Percentiles rank a stretch among this genome's conserved stretches.
phyloP scores from a whole-genome alignment of 2,113 vertebrate species.

The Phylloscopus trochilus region DNA sequence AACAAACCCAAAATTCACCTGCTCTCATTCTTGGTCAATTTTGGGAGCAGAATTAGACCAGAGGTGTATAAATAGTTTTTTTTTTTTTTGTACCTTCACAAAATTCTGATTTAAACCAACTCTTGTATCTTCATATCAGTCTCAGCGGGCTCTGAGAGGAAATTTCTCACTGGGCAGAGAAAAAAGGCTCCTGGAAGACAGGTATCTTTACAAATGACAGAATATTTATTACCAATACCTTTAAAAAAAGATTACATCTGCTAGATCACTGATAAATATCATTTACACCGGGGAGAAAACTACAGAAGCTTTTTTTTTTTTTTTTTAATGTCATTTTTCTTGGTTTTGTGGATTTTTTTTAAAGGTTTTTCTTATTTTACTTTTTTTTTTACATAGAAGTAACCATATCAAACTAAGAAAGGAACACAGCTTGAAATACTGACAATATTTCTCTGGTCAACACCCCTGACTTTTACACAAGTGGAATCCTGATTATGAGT shows the following conservation, averaged over 20 bases:
- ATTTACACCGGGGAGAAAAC: constrained; percentile 75
- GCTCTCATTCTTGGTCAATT: neutral
- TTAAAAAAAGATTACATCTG: constrained; percentile 82
- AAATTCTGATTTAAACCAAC: neutral
- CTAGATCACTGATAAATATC: constrained; percentile 76
- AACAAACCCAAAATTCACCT: neutral
- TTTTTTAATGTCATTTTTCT: constrained; percentile 48
- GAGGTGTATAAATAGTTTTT: neutral
- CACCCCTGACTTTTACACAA: constrained; percentile 72
- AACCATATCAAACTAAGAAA: constrained; percentile 77
- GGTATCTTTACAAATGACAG: constrained; percentile 81
- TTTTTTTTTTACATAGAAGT: constrained; percentile 71
- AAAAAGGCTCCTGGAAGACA: constrained; percentile 69
- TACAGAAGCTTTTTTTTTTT: constrained; percentile 65
- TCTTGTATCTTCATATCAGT: neutral
- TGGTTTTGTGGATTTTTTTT: constrained; percentile 60
- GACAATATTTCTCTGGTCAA: constrained; percentile 72
- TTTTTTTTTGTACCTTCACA: neutral
- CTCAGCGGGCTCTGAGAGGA: neutral
- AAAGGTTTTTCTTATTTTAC: neutral
- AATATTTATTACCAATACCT: constrained; percentile 84
- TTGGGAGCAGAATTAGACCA: neutral
- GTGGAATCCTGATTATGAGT: constrained; percentile 73
- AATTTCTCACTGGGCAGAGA: neutral
- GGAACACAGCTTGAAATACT: constrained; percentile 78